Evolutionary conservation across 2,797 vertebrate genomes (phyloP).

Genomic region (Halcyon badia): DNA sequence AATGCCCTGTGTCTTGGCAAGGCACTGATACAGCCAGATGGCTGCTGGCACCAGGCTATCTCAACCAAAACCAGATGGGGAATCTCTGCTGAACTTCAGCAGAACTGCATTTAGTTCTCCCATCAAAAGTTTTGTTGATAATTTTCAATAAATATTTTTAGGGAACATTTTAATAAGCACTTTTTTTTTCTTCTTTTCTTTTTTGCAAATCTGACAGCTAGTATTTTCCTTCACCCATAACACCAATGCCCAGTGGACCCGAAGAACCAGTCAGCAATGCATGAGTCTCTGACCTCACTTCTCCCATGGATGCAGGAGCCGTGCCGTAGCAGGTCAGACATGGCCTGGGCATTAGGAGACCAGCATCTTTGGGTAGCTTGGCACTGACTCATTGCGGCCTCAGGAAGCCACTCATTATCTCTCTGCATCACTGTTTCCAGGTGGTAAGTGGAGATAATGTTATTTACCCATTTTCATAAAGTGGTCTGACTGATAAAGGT

Average conservation of each 20-base stretch:
- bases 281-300: background rate
- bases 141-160: background rate
- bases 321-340: background rate
- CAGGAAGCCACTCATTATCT: background rate
- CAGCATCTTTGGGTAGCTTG: background rate
- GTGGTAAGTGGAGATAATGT: slow-evolving; percentile 7
- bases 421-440: background rate
- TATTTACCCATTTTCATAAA: slow-evolving; percentile 17
- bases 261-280: background rate
- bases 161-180: background rate
- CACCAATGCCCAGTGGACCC: background rate
- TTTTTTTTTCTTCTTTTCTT: background rate
- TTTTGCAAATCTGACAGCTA: background rate
- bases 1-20: background rate
- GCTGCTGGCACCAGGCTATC: background rate
- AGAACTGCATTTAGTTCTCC: background rate
- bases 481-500: slow-evolving; percentile 13
- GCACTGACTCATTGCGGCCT: background rate
- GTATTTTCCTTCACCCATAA: background rate
- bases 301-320: fast-evolving
- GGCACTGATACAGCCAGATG: background rate
- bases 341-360: background rate
- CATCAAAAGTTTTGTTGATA: background rate
- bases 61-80: background rate
- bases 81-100: background rate